phyloP scores from a whole-genome alignment of 2,797 vertebrate genomes.

The Anableps anableps region DNA sequence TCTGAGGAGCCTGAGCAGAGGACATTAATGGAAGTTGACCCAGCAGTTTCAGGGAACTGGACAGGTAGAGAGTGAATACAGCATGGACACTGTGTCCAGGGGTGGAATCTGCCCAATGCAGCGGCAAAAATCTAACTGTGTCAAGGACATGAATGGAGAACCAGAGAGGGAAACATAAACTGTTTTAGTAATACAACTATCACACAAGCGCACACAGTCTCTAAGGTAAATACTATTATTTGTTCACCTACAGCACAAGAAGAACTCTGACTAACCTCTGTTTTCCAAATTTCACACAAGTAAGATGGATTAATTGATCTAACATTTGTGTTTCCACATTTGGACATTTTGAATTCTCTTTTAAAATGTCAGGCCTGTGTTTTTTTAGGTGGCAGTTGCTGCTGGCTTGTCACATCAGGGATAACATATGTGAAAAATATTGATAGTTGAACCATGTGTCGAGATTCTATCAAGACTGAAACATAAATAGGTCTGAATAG shows the following conservation, averaged over 20 bases:
- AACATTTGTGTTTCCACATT: background rate
- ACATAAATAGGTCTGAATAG: background rate
- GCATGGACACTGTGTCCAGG: slow-evolving; percentile 40
- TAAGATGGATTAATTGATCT: background rate
- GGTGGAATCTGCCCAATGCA: slow-evolving; percentile 34
- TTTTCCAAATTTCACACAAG: background rate
- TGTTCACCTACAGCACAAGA: slow-evolving; percentile 16
- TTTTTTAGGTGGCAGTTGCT: background rate
- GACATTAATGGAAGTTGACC: slow-evolving; percentile 54
- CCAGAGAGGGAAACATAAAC: slow-evolving; percentile 38
- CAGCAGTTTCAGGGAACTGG: slow-evolving; percentile 45
- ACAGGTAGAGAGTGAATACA: slow-evolving; percentile 47
- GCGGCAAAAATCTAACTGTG: slow-evolving; percentile 61
- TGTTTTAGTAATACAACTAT: slow-evolving; percentile 22
- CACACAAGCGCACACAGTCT: slow-evolving; percentile 13
- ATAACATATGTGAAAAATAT: background rate
- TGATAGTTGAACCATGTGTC: background rate
- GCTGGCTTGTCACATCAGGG: background rate
- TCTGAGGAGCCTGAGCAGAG: slow-evolving; percentile 49
- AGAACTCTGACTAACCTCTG: background rate
- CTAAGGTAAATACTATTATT: slow-evolving; percentile 32
- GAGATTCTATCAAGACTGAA: background rate
- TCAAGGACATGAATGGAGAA: slow-evolving; percentile 69
- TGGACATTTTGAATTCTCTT: background rate
- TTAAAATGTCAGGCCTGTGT: background rate